These are phyloP conservation scores for Pelodiscus sinensis DNA, from an alignment of 2,113 vertebrate genomes.

Conservation along the genomic window DNA sequence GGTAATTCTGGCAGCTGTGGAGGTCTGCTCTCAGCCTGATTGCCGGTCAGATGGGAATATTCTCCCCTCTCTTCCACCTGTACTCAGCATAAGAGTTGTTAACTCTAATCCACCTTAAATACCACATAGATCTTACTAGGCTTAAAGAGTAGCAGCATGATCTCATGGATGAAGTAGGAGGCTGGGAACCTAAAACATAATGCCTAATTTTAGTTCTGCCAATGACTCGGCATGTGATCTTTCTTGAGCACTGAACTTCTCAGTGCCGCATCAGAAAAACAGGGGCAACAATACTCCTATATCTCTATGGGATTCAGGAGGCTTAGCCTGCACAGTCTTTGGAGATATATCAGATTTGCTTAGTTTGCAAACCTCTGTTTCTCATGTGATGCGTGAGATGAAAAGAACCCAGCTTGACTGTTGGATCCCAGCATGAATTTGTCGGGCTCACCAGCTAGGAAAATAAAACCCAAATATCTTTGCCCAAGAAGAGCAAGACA, in stretches of 20 bases:
- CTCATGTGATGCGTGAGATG: background rate
- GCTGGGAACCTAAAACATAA: background rate
- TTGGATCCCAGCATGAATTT: constrained; percentile 9
- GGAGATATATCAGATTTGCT: background rate
- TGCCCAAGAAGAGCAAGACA: background rate
- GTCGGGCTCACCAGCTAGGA: background rate
- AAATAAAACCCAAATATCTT: background rate
- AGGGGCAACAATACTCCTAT: background rate
- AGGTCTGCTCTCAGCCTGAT: background rate
- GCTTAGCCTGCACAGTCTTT: constrained; percentile 13
- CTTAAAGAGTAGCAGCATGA: background rate
- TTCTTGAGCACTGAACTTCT: background rate
- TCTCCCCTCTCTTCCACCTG: background rate
- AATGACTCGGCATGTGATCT: background rate
- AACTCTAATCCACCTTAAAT: background rate
- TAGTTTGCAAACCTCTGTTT: constrained; percentile 29
- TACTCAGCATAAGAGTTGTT: background rate
- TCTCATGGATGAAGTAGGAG: background rate
- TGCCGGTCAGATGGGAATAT: background rate
- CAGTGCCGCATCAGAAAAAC: background rate
- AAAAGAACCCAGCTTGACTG: constrained; percentile 23
- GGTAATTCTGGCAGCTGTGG: background rate
- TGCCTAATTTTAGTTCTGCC: constrained; percentile 2
- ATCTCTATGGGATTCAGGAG: background rate
- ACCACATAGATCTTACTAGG: background rate